Conservation (phyloP, 2,888 invertebrate species). For the Chrysina gloriosa region DNA sequence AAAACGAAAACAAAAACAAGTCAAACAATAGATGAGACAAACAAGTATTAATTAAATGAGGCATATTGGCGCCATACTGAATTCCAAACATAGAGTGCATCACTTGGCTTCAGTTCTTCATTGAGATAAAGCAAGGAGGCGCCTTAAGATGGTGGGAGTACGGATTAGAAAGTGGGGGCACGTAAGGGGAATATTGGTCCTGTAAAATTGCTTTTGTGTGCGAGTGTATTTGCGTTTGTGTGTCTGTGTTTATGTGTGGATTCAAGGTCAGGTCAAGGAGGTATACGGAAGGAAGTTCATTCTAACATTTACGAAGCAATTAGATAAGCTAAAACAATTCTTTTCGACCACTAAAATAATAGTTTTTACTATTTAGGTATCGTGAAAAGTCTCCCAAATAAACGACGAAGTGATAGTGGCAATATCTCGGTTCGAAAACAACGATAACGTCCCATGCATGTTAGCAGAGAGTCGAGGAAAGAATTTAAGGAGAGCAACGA, state of each 20-base stretch:
- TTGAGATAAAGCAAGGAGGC: conserved; percentile 50
- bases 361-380: too few relatives aligned
- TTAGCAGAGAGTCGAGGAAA: neutral
- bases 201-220: conserved; percentile 42
- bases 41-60: conserved; percentile 35
- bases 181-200: conserved; percentile 48
- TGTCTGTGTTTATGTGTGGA: conserved; percentile 22
- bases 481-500: conserved; percentile 20
- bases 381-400: too few relatives aligned
- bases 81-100: conserved; percentile 48
- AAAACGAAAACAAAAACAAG: conserved; percentile 27
- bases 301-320: conserved; percentile 12
- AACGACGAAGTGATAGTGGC: too few relatives aligned
- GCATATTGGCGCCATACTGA: conserved; percentile 48
- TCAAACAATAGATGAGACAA: conserved; percentile 15
- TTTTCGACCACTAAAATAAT: neutral
- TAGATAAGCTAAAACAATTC: neutral
- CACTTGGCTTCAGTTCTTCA: conserved; percentile 49
- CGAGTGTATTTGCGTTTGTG: conserved; percentile 39
- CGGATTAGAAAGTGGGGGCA: conserved; percentile 42
- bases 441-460: neutral
- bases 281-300: conserved; percentile 44
- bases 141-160: conserved; percentile 50
- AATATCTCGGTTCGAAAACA: too few relatives aligned
- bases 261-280: conserved; percentile 52